A percentile compares a stretch with the other conserved stretches of the same genome.
Evolutionary conservation across 2,888 invertebrate species (phyloP).

Genomic region (Tribolium freemani): DNA sequence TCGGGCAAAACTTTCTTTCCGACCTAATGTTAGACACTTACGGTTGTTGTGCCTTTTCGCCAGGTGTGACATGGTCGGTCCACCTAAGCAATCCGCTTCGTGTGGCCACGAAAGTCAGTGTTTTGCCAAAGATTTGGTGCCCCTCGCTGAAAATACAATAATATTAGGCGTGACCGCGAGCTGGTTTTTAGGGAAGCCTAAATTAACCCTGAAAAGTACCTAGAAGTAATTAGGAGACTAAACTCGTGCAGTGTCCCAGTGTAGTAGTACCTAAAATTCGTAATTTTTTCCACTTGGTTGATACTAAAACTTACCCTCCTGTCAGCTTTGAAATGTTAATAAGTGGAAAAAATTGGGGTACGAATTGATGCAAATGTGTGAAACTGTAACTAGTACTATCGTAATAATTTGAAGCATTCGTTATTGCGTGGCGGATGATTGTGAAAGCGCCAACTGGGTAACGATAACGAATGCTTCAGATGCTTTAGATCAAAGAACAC

Average conservation of each 20-base stretch:
- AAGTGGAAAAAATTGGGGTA: constrained; percentile 14
- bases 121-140: constrained; percentile 88
- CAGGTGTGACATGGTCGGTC: constrained; percentile 77
- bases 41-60: constrained; percentile 73
- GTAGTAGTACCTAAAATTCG: constrained; percentile 8
- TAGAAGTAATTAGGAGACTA: not conserved
- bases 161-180: constrained; percentile 23
- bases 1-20: too few relatives aligned
- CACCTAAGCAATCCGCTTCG: constrained; percentile 90
- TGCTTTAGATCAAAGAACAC: constrained; percentile 15
- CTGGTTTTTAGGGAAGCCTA: constrained; percentile 7
- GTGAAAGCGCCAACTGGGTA: not conserved
- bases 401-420: constrained; percentile 18
- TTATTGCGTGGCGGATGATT: not conserved
- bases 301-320: constrained; percentile 39
- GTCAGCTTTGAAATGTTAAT: constrained; percentile 22
- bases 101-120: constrained; percentile 90
- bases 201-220: constrained; percentile 26
- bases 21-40: too few relatives aligned
- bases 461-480: constrained; percentile 34
- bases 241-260: not conserved
- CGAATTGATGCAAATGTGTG: not conserved
- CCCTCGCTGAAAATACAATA: constrained; percentile 82
- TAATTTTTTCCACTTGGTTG: constrained; percentile 16
- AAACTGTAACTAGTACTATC: constrained; percentile 18